A percentile compares a stretch with the other conserved stretches of the same genome.
Conservation (phyloP, 2,113 vertebrate genomes). For the Melanotaenia duboulayi region DNA sequence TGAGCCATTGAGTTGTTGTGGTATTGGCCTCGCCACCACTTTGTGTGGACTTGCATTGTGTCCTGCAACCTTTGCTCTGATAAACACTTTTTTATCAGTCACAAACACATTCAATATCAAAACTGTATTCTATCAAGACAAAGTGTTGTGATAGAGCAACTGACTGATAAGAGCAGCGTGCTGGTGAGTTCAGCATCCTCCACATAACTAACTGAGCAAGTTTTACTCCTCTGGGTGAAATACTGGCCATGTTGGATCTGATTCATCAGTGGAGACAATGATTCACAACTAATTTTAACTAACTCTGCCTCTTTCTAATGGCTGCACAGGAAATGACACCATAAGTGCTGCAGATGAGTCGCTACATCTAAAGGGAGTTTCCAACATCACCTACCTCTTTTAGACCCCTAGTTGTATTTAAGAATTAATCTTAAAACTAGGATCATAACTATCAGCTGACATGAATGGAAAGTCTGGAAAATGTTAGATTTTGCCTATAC, state of each 20-base stretch:
- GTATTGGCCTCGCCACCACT: conserved; percentile 15
- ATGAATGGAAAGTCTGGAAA: background rate
- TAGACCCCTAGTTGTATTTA: background rate
- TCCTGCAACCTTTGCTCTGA: conserved; percentile 49
- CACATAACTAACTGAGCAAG: background rate
- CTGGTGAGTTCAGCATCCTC: background rate
- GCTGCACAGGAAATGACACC: conserved; percentile 47
- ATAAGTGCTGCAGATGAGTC: conserved; percentile 46
- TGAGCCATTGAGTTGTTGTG: conserved; percentile 56
- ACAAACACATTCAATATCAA: conserved; percentile 19
- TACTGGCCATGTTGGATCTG: conserved; percentile 7
- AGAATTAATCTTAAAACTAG: conserved; percentile 8
- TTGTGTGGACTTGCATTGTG: conserved; percentile 18
- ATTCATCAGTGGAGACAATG: conserved; percentile 39
- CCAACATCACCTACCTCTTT: conserved; percentile 37
- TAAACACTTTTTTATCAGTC: conserved; percentile 53
- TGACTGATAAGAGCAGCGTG: conserved; percentile 26
- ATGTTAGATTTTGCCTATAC: background rate
- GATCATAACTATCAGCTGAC: no score
- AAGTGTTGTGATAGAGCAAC: conserved; percentile 26
- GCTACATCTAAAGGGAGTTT: conserved; percentile 19
- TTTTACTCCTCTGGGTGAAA: background rate
- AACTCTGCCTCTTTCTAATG: conserved; percentile 5
- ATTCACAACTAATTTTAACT: conserved; percentile 46
- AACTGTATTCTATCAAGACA: conserved; percentile 11